Evolutionary conservation across 1,140 invertebrate genomes (phyloP), one percentile per base, ranked within the genome.

Genomic region (Leptinotarsa texana): DNA sequence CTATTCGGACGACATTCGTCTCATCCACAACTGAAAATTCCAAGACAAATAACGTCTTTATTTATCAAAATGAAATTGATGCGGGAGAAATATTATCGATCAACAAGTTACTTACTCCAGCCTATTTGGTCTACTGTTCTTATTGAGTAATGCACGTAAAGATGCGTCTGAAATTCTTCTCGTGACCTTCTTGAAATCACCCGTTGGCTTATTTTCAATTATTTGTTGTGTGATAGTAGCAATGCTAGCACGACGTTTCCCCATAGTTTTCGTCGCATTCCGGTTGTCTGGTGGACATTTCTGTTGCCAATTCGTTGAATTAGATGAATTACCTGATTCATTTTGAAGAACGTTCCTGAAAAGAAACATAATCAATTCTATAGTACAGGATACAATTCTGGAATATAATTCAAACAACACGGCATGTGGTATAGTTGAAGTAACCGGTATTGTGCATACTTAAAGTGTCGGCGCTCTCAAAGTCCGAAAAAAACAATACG

Each of bases 161-260:
- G 74, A 77, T 48, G 83, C 62, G 71, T 84, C 83, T 0, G 82
- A 82, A 18, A 78, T 82, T 74, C 83, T 78, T 63, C 83, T 78
- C n/a, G 76, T 80, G 15, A 84, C 75, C 75, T 77, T 82, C 57
- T 76, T 73, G 51, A 18, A 57, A 18, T 15, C 15, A 57, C n/a
- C 51, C 15, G 15, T 57, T 18, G 51, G 15, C 4, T 15, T 15
- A 2, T 66, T 66, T 63, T 80, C 77, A 47, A 66, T 70, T 63
- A 18, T 49, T 70, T 65, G 63, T 21, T 21, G 21, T 47, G 77
- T 67, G 4, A 84, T 74, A 18, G 80, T 82, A 21, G 82, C 83
- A 49, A 84, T 84, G 74, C 83, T 85, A 1, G 84, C 84, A 24
- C 84, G 69, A 75, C 84, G 70, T 73, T 76, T 79, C 48, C 73